These are phyloP conservation scores for Lerema accius DNA, from an alignment of 1,140 invertebrate genomes.

Conservation along the genomic window DNA sequence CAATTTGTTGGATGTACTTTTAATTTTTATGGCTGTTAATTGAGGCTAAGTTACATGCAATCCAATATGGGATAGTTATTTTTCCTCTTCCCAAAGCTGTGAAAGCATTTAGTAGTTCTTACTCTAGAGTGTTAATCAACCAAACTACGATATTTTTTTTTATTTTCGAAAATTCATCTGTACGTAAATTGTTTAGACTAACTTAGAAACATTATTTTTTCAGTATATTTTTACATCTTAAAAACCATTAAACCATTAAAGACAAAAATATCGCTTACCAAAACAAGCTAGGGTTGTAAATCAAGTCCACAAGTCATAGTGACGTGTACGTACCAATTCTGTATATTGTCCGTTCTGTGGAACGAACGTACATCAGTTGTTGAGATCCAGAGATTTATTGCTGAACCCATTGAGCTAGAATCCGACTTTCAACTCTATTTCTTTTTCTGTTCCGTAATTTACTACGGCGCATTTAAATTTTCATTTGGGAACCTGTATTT, in stretches of 20 bases:
- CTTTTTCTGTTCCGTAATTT: constrained; percentile 44
- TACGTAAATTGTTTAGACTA: too few species aligned
- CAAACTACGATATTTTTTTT: too few species aligned
- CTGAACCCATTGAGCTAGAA: constrained; percentile 61
- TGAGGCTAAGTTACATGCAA: background rate
- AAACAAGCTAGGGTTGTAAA: background rate
- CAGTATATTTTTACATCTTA: too few species aligned
- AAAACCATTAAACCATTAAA: too few species aligned
- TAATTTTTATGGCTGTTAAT: background rate
- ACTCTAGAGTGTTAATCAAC: too few species aligned
- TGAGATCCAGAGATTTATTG: constrained; percentile 73
- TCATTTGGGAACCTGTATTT: constrained; percentile 33
- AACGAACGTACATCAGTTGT: constrained; percentile 70
- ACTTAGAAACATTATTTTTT: too few species aligned
- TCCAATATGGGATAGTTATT: too few species aligned
- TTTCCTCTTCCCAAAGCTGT: too few species aligned
- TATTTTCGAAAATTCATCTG: too few species aligned
- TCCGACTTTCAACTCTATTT: constrained; percentile 56
- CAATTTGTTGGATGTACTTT: background rate
- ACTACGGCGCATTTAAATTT: constrained; percentile 30
- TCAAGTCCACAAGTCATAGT: background rate
- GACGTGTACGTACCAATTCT: constrained; percentile 2
- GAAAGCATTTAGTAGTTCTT: too few species aligned
- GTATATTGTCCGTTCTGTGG: constrained; percentile 33
- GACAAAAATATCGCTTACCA: background rate